Evolutionary conservation across 2,888 invertebrate species (phyloP).

Genomic region (Zaprionus bogoriensis): DNA sequence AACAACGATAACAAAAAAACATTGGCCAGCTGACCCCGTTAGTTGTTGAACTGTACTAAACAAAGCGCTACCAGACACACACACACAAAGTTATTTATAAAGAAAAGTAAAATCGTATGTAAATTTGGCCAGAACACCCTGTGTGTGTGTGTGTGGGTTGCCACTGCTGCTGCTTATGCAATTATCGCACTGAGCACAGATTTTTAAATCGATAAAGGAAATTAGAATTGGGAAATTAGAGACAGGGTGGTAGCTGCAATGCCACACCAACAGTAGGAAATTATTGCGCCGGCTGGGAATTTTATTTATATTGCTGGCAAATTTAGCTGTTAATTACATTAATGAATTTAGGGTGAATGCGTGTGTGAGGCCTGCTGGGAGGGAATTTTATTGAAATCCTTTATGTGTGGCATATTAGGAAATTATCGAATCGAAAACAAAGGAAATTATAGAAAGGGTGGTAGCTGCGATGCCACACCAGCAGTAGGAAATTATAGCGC

Average conservation of each 20-base stretch:
- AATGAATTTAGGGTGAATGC: too few relatives aligned
- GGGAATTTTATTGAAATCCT: too few relatives aligned
- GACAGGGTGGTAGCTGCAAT: background rate
- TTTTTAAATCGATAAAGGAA: slow-evolving; percentile 36
- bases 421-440: too few relatives aligned
- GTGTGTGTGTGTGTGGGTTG: slow-evolving; percentile 4
- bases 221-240: slow-evolving; percentile 13
- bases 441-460: too few relatives aligned
- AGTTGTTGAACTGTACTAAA: slow-evolving; percentile 76
- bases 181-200: slow-evolving; percentile 54
- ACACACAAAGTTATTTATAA: slow-evolving; percentile 13
- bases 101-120: slow-evolving; percentile 40
- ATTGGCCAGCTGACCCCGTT: slow-evolving; percentile 70
- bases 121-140: background rate
- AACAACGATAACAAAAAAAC: slow-evolving; percentile 32
- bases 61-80: slow-evolving; percentile 17
- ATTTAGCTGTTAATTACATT: too few relatives aligned
- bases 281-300: too few relatives aligned
- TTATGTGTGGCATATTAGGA: too few relatives aligned
- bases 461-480: too few relatives aligned
- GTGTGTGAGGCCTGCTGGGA: too few relatives aligned
- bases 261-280: too few relatives aligned
- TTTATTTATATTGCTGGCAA: too few relatives aligned
- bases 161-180: slow-evolving; percentile 25
- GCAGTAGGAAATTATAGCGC: too few relatives aligned